phyloP scores from a whole-genome alignment of 2,888 invertebrate genomes.

The Torymus aiolomorphi region DNA sequence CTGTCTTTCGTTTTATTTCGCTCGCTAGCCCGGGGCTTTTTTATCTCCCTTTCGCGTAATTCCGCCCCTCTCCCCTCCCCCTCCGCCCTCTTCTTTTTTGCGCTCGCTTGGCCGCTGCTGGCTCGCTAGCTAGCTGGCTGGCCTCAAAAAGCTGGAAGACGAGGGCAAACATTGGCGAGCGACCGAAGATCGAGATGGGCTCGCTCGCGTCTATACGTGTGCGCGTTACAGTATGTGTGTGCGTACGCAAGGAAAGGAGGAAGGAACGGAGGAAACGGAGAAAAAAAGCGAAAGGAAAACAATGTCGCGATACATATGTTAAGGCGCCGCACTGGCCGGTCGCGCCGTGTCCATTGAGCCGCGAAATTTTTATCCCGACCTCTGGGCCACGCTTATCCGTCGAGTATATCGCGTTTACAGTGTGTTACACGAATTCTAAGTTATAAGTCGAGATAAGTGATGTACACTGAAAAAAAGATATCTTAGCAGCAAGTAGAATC shows the following conservation, averaged over 20 bases:
- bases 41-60: slow-evolving; percentile 51
- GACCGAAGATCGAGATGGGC: slow-evolving; percentile 49
- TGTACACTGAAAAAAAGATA: no score
- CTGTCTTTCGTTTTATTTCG: slow-evolving; percentile 51
- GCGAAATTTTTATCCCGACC: no score
- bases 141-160: slow-evolving; percentile 55
- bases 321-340: slow-evolving; percentile 19
- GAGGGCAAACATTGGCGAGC: slow-evolving; percentile 57
- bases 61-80: slow-evolving; percentile 35
- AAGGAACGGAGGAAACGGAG: not conserved
- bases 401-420: slow-evolving; percentile 8
- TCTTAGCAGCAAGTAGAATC: no score
- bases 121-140: slow-evolving; percentile 25
- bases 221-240: not conserved
- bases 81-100: no score
- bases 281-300: slow-evolving; percentile 44
- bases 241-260: not conserved
- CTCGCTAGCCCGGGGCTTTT: slow-evolving; percentile 43
- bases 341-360: slow-evolving; percentile 17
- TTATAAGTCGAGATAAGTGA: no score
- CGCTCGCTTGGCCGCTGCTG: no score
- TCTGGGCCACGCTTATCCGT: slow-evolving; percentile 2
- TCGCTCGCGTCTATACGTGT: slow-evolving; percentile 2
- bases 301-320: slow-evolving; percentile 44
- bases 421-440: not conserved